Evolutionary conservation across 2,113 vertebrate species (phyloP).

Genomic region (Ochotona curzoniae): DNA sequence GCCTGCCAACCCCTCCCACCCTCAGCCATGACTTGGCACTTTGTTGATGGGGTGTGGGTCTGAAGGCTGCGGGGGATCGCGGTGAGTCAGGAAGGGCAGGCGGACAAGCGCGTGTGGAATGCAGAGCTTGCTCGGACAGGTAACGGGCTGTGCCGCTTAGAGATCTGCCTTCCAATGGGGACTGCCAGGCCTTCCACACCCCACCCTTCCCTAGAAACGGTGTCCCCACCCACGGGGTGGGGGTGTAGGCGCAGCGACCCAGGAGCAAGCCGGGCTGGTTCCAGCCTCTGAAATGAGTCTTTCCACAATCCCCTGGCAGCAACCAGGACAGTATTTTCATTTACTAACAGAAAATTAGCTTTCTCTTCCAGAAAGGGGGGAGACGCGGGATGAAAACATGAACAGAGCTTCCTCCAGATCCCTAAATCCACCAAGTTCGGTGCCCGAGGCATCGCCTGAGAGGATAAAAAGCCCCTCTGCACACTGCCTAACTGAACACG

Average conservation of each 20-base stretch:
- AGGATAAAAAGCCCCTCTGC: too few species aligned
- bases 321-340: neutral
- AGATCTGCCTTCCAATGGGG: neutral
- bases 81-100: neutral
- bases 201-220: neutral
- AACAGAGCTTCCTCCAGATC: neutral
- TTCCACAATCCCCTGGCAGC: neutral
- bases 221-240: too few species aligned
- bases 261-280: neutral
- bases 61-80: constrained; percentile 3
- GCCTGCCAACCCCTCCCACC: neutral
- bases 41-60: neutral
- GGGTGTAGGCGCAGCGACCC: too few species aligned
- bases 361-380: too few species aligned
- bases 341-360: neutral
- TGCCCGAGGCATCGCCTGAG: neutral
- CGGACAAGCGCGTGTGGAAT: neutral
- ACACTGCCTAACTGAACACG: neutral
- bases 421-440: neutral
- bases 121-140: neutral
- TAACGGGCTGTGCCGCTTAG: neutral
- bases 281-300: neutral
- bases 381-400: neutral
- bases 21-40: neutral
- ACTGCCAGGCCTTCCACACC: neutral